Evolutionary conservation across 2,797 vertebrate genomes (phyloP), one percentile per base, ranked within the genome.

Genomic region (Argyrosomus regius): DNA sequence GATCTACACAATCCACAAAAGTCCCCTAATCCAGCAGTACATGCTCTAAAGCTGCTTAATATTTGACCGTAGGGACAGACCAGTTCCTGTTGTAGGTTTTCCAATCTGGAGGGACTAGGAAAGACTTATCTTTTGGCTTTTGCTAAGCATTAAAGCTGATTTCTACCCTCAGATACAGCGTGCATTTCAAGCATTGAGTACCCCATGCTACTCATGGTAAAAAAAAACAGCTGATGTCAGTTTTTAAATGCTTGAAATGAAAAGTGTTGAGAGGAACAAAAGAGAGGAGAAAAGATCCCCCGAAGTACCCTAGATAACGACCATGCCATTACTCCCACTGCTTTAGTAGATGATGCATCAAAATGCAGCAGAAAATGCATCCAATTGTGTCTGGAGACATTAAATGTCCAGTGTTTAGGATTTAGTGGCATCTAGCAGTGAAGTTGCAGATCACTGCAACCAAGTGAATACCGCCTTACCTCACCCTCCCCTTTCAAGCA

Each of bases 31-130:
- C 89, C 87, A 73, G 73, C 64, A 41, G 41, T 67, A 77, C 81
- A 85, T 31, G 52, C 50, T 39, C 69, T 56, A 91, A 92, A 91
- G 87, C 87, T 80, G 89, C 88, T 92, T 92, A 91, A 88, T 88
- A 86, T 89, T 63, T 68, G 14, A 83, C 62, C 14, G 35, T 9
- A 69, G 57, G 35, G 67, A 62, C 78, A 75, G 69, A 70, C 31
- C 66, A 75, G 63, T 79, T 79, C 54, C 75, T 83, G 60, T 24
- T 61, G 48, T 68, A 77, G 68, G 35, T 68, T 81, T 58, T 86
- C 72, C 76, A 88, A 71, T 73, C 67, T 78, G 66, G 54, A 70
- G 61, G 60, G 60, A 77, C 50, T 14, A 52, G 53, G 41, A 75
- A 59, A 62, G 45, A 60, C 16, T 66, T 78, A 60, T 78, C 46